Base-by-base conservation (phyloP, 2,888 invertebrate species). In the Biston stratarius region DNA sequence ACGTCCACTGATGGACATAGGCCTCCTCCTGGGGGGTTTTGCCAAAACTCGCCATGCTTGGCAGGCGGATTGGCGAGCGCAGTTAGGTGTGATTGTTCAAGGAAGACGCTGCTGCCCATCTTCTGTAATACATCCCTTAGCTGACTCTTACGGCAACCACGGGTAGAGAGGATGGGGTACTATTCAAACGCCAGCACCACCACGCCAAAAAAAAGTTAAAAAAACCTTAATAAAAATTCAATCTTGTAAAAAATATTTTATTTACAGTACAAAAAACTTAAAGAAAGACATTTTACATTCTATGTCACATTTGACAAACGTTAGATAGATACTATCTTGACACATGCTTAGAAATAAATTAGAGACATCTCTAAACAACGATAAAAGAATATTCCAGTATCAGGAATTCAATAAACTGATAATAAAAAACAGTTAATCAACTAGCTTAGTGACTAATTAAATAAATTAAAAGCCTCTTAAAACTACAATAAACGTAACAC, bases 311-410 rank as follows among this genome's bases (percentile, higher is more conserved):
- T 60, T 69, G 71, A 73, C 70, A 71, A 69, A 74, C 67, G 59
- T 53, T n/a, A 71, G 74, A 74, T 74, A 74, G 73, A 74, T 74
- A 61, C 74, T 74, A 74, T 74, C 74, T 69, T 40, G 45, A 49
- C 52, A 59, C 12, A 1, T 60, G 42, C 51, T 55, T 42, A 38
- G 38, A 38, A 38, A 38, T 40, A 55, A 61, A 66, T 70, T 64
- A 70, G 64, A 74, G 68, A 33, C 12, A 44, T 5, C 62, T 66
- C 71, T 69, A 64, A 36, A 56, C 9, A 44, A 53, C 42, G n/a
- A 6, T 15, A 38, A 15, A 40, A 40, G 10, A 15, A 15, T n/a
- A 9, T 33, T 12, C 12, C 14, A 24, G 24, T 14, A n/a, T 0
- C n/a, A 34, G n/a, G 14, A 14, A 14, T 52, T 33, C 44, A 51